A percentile compares a stretch with the other conserved stretches of the same genome.
Evolutionary conservation across 2,888 invertebrate genomes (phyloP).

Genomic region (Dastarcus helophoroides): DNA sequence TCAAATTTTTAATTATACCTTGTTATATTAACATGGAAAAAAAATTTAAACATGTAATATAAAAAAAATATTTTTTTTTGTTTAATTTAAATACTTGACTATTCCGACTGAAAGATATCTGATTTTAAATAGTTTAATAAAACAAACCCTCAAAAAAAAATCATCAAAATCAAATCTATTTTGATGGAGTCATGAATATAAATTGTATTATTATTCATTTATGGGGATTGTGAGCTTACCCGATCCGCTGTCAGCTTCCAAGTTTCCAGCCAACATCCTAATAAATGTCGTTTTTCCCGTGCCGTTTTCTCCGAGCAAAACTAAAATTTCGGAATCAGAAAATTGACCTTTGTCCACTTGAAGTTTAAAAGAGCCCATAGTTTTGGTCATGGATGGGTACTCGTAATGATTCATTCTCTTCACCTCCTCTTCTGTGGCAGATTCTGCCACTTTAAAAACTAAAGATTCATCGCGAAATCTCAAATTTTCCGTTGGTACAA

Average conservation of each 20-base stretch:
- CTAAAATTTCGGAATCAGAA: conserved; percentile 98
- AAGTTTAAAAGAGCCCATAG: conserved; percentile 68
- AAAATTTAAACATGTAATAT: too few species aligned
- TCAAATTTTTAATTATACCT: too few species aligned
- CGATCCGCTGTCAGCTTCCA: conserved; percentile 76
- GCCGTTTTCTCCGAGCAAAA: conserved; percentile 93
- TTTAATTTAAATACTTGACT: too few species aligned
- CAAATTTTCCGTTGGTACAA: conserved; percentile 98
- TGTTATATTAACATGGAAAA: too few species aligned
- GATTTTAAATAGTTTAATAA: too few species aligned
- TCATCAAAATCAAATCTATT: too few species aligned
- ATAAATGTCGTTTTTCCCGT: conserved; percentile 99
- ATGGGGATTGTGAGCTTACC: conserved; percentile 35
- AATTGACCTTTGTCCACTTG: conserved; percentile 84
- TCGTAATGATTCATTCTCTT: conserved; percentile 94
- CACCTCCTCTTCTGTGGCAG: conserved; percentile 93
- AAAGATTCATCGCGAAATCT: conserved; percentile 94
- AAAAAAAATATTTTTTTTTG: too few species aligned
- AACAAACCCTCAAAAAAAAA: too few species aligned
- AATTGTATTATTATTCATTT: conserved; percentile 2
- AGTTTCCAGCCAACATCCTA: conserved; percentile 92
- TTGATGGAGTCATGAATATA: too few species aligned
- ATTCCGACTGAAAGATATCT: too few species aligned
- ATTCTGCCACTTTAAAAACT: conserved; percentile 97
- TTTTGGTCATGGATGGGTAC: conserved; percentile 87